Percentiles rank a stretch among this genome's conserved stretches.
Evolutionary conservation across 2,113 vertebrate species (phyloP).

Genomic region (Mustela nigripes): DNA sequence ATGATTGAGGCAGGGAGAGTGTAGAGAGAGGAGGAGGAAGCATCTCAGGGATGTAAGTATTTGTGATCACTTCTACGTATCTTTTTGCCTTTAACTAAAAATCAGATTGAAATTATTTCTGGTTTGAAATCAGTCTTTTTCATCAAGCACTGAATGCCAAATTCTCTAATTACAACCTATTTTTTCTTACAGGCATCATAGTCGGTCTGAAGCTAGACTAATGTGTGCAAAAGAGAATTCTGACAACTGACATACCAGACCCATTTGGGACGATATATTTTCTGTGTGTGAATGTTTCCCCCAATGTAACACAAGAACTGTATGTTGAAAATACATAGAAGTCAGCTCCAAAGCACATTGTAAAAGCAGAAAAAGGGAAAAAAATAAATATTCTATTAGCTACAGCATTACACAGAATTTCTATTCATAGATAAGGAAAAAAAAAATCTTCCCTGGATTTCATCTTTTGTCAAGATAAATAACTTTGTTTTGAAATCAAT

Average conservation of each 20-base stretch:
- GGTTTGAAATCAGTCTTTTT: conserved; percentile 55
- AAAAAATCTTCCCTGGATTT: neutral
- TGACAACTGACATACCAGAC: neutral
- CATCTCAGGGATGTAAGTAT: neutral
- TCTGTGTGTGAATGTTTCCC: conserved; percentile 28
- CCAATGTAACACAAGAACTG: neutral
- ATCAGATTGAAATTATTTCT: conserved; percentile 50
- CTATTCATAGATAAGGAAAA: conserved; percentile 51
- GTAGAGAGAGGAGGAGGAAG: neutral
- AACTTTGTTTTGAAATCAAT: conserved; percentile 64
- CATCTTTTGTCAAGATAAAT: conserved; percentile 67
- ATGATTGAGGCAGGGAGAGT: neutral
- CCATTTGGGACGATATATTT: conserved; percentile 39
- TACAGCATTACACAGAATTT: conserved; percentile 55
- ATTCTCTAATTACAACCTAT: neutral
- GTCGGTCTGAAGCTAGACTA: conserved; percentile 4
- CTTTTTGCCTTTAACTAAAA: conserved; percentile 69
- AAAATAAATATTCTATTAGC: conserved; percentile 60
- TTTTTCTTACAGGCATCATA: neutral
- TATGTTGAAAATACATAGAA: conserved; percentile 56
- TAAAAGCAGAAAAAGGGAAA: conserved; percentile 27
- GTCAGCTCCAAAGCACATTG: neutral
- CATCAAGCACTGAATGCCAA: neutral
- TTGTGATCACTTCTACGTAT: neutral
- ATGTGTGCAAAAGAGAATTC: conserved; percentile 65